Base-by-base conservation (phyloP, 2,797 vertebrate genomes). In the Eleutherodactylus coqui region DNA sequence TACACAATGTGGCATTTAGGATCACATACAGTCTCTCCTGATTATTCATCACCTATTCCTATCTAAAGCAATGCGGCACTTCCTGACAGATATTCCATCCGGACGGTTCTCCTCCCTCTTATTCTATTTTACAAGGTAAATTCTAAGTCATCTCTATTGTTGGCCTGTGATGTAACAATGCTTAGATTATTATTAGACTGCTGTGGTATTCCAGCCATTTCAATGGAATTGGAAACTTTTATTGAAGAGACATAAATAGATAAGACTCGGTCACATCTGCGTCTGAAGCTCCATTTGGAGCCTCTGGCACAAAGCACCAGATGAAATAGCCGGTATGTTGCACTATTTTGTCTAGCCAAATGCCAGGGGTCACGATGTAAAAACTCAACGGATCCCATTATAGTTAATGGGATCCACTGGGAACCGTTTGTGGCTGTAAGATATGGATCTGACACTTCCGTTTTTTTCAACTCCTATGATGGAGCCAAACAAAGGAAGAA, bases 21-120 rank as follows among this genome's bases (percentile, higher is more conserved):
- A 34, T 64, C 21, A 21, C 49, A 79, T 60, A 62, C 75, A 83
- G 79, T 83, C 49, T 62, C 60, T 45, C 14, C 32, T 14, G 36
- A 49, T 83, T 87, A 72, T 79, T 87, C 64, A 83, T 51, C 58
- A 32, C 75, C 80, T 47, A 41, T 81, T 70, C 49, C 73, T 75
- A 72, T 34, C 29, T 62, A 34, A 47, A 80, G 27, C 43, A 79
- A 34, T 36, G 38, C 47, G 34, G n/a, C 64, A 32, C 34, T 27
- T 85, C 49, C 67, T 53, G 72, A 9, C 19, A 21, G 51, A 75
- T 45, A 19, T 32, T 41, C 19, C 72, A 45, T 11, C 19, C 72
- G 29, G 5, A 32, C 27, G 11, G 34, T 70, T 47, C 9, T 51
- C 11, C 79, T 70, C 27, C 19, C 34, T 24, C 29, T 41, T 38